Evolutionary conservation across 1,140 invertebrate species (phyloP).

Genomic region (Drosophila kanapiae): DNA sequence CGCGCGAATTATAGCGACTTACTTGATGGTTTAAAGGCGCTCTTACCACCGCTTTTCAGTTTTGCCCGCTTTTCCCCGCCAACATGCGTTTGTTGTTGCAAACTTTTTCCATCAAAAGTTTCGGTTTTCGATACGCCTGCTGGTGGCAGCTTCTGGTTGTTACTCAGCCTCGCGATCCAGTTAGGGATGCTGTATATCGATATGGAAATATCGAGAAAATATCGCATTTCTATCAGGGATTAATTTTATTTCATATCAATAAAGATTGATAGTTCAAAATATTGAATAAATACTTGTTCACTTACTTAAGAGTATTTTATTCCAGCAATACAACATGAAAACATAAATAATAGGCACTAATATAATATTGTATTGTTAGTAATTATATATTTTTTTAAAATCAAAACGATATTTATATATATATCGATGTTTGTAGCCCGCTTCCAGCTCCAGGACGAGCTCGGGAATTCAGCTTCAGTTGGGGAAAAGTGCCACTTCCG

Average conservation of each 20-base stretch:
- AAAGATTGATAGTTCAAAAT: background rate
- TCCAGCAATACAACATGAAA: background rate
- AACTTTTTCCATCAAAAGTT: slow-evolving; percentile 84
- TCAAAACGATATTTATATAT: background rate
- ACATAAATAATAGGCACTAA: too few relatives aligned
- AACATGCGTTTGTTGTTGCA: slow-evolving; percentile 81
- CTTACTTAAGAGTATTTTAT: background rate
- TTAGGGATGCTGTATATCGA: background rate
- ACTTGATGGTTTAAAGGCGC: slow-evolving; percentile 65
- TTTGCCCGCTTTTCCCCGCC: slow-evolving; percentile 26
- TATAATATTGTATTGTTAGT: background rate
- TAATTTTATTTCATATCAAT: background rate
- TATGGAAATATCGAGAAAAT: background rate
- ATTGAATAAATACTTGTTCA: too few relatives aligned
- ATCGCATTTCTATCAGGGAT: background rate
- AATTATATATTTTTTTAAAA: background rate
- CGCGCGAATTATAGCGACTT: slow-evolving; percentile 75
- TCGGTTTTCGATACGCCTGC: slow-evolving; percentile 77
- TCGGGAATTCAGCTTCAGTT: slow-evolving; percentile 40
- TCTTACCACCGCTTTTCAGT: slow-evolving; percentile 6
- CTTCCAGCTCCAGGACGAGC: slow-evolving; percentile 6
- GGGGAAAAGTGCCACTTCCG: slow-evolving; percentile 76
- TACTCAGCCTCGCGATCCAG: slow-evolving; percentile 1
- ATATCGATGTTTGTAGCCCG: background rate
- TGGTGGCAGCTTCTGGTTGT: slow-evolving; percentile 30